Base-by-base conservation (phyloP, 2,113 vertebrate species). In the Cairina moschata region DNA sequence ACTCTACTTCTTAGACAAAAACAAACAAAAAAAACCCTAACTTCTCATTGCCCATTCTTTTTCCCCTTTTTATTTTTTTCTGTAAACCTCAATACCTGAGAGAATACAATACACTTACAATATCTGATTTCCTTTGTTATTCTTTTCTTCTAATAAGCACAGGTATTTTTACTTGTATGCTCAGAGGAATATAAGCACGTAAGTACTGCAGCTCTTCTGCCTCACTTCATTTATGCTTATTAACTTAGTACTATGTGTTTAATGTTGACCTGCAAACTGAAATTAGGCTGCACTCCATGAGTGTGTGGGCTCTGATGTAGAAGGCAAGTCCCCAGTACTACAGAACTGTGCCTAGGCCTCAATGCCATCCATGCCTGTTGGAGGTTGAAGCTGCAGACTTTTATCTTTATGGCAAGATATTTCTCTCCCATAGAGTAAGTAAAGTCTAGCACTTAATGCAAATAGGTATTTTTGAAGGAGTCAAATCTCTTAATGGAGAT, bases 1-100 rank as follows among this genome's bases (percentile, higher is more conserved):
- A 34, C 34, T 79, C 17, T 2, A 9, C 6, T 56, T 32, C 32
- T 62, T 32, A 6, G 38, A 36, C 60, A 54, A 54, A 50, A 50
- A 50, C 10, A 50, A 52, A 38, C 26, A 28, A 71, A 58, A 71
- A 58, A 34, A 17, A 1, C 9, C 1, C 8, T 16, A 32, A 4
- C 11, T 65, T 80, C 67, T 59, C 6, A 31, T 9, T 59, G 38
- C 15, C 31, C 62, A 8, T 88, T 58, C 3, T 15, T 40, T 22
- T 0, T 3, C 1, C 8, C 2, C 10, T 13, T 25, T 5, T 2
- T 55, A 31, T 17, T 56, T 56, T 20, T 20, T 21, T 26, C n/a
- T 52, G 1, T 17, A 42, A 60, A 28, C 4, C 9, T 34, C 21
- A 46, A 1, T 32, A 42, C 14, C 21, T 63, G 22, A 31, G 42